phyloP scores from a whole-genome alignment of 2,888 invertebrate genomes.

The Agrochola circellaris region DNA sequence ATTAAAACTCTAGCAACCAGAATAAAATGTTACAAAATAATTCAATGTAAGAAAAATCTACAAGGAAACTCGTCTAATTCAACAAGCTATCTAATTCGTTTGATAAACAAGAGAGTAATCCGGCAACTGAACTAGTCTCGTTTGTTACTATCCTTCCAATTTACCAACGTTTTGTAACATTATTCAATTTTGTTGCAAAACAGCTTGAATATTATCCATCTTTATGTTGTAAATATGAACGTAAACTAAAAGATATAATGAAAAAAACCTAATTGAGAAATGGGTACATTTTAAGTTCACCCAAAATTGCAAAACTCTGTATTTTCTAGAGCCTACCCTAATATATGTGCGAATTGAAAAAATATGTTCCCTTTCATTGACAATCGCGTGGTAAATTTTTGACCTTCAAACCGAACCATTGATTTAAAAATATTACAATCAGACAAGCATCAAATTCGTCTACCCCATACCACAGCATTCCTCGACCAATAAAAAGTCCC shows the following conservation, averaged over 20 bases:
- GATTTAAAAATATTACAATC: not conserved
- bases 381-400: not conserved
- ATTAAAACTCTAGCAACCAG: not conserved
- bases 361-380: not conserved
- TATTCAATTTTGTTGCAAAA: not conserved
- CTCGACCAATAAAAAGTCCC: constrained; percentile 8
- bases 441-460: not conserved
- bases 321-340: too few relatives aligned
- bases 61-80: constrained; percentile 8
- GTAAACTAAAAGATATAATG: too few relatives aligned
- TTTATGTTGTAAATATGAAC: too few relatives aligned
- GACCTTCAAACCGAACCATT: not conserved
- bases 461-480: not conserved
- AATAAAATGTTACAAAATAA: constrained; percentile 12
- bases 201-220: too few relatives aligned
- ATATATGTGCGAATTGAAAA: not conserved
- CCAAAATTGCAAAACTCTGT: too few relatives aligned
- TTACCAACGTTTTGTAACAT: not conserved
- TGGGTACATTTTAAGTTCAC: too few relatives aligned
- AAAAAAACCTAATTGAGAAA: too few relatives aligned
- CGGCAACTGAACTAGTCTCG: constrained; percentile 11
- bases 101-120: constrained; percentile 28
- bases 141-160: constrained; percentile 7
- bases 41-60: constrained; percentile 1
- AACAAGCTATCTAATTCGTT: constrained; percentile 7